phyloP scores from a whole-genome alignment of 2,797 vertebrate genomes.

The Glyptemys insculpta region DNA sequence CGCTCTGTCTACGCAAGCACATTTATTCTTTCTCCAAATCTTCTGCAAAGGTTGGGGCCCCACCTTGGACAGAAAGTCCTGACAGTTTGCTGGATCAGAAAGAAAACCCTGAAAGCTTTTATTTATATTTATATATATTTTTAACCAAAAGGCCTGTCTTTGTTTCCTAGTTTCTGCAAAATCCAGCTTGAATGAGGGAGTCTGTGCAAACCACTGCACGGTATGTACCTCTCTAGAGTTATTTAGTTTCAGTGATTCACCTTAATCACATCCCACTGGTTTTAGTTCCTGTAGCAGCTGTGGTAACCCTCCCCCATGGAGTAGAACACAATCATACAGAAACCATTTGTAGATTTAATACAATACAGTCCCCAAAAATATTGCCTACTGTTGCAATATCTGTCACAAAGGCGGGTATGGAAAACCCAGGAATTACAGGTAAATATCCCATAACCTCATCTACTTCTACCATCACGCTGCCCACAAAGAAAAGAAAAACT shows the following conservation, averaged over 20 bases:
- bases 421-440: background rate
- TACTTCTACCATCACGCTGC: rapidly evolving
- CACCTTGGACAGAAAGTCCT: background rate
- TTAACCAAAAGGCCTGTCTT: background rate
- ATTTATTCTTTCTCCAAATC: background rate
- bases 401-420: background rate
- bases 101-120: background rate
- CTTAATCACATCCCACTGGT: background rate
- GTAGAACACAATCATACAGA: background rate
- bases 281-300: background rate
- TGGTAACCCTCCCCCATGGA: background rate
- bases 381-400: background rate
- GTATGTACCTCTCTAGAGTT: background rate
- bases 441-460: background rate
- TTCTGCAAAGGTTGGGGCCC: background rate
- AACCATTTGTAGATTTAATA: background rate
- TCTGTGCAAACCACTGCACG: background rate
- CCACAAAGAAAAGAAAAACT: background rate
- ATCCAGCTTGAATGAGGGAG: background rate
- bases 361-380: background rate
- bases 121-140: background rate
- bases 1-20: background rate
- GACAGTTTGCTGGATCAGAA: background rate
- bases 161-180: background rate
- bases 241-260: background rate